These are phyloP conservation scores for Parnassius smintheus DNA, from an alignment of 2,888 invertebrate species.

Conservation along the genomic window DNA sequence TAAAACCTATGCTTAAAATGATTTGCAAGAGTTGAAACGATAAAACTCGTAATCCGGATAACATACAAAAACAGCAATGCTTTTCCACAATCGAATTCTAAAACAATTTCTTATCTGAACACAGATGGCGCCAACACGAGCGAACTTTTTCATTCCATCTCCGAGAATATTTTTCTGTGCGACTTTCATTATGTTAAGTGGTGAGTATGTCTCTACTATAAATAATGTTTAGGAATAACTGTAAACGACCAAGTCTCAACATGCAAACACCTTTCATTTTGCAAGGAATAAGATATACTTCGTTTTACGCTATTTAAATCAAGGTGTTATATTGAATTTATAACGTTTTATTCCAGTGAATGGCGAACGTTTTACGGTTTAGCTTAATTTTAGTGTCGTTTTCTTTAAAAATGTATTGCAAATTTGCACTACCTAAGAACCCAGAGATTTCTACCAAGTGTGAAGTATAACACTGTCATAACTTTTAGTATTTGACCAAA, in stretches of 20 bases:
- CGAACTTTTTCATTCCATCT: conserved; percentile 43
- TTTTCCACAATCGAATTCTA: conserved; percentile 4
- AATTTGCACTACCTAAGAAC: no score
- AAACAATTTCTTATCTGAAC: conserved; percentile 37
- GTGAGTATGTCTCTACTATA: conserved; percentile 49
- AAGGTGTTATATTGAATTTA: conserved; percentile 2
- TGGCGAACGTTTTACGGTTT: background rate
- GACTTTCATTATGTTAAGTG: conserved; percentile 66
- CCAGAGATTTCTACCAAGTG: no score
- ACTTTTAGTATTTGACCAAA: no score
- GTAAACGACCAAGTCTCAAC: conserved; percentile 13
- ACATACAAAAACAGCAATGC: background rate
- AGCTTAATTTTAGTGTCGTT: background rate
- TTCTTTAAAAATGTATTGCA: no score
- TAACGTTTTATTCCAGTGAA: conserved; percentile 4
- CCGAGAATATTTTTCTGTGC: conserved; percentile 45
- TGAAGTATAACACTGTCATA: no score
- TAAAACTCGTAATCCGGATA: no score
- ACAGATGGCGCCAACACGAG: conserved; percentile 49
- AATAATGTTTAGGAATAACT: conserved; percentile 24
- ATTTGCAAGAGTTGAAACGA: no score
- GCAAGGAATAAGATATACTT: conserved; percentile 1
- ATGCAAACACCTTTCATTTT: conserved; percentile 7
- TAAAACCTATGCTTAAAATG: no score
- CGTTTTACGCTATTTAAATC: background rate